Percentiles rank a stretch among this genome's conserved stretches.
phyloP scores from a whole-genome alignment of 2,888 invertebrate genomes.

The Dendrolimus pini region DNA sequence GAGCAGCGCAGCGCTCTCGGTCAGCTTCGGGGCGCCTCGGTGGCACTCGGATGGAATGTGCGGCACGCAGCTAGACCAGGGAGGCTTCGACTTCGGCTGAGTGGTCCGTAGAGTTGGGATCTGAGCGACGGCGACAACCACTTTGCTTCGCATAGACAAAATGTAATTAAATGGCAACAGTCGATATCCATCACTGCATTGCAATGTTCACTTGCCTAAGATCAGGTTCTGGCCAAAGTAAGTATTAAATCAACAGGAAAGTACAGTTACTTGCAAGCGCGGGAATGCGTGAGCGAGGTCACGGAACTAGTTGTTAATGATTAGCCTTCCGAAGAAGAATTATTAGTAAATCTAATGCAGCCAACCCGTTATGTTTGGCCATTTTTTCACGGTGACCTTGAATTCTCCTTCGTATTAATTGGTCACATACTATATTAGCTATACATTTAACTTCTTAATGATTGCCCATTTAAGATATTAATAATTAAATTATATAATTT shows the following conservation, averaged over 20 bases:
- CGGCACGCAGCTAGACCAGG: conserved; percentile 47
- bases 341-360: conserved; percentile 23
- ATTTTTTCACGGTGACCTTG: too few species aligned
- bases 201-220: conserved; percentile 69
- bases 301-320: conserved; percentile 76
- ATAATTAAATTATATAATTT: too few species aligned
- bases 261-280: conserved; percentile 76
- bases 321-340: conserved; percentile 66
- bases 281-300: conserved; percentile 77
- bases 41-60: conserved; percentile 56
- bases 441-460: too few species aligned
- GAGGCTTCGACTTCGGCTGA: conserved; percentile 46
- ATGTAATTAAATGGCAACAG: conserved; percentile 74
- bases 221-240: conserved; percentile 74
- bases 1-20: conserved; percentile 37
- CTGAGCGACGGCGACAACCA: conserved; percentile 50
- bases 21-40: conserved; percentile 46
- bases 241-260: conserved; percentile 74
- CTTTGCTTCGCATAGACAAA: conserved; percentile 54
- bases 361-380: too few species aligned
- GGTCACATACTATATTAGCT: too few species aligned
- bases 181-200: conserved; percentile 59
- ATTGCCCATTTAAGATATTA: too few species aligned
- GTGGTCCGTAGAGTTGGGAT: conserved; percentile 31
- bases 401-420: too few species aligned